Evolutionary conservation across 2,888 invertebrate genomes (phyloP).

Genomic region (Molorchus minor): DNA sequence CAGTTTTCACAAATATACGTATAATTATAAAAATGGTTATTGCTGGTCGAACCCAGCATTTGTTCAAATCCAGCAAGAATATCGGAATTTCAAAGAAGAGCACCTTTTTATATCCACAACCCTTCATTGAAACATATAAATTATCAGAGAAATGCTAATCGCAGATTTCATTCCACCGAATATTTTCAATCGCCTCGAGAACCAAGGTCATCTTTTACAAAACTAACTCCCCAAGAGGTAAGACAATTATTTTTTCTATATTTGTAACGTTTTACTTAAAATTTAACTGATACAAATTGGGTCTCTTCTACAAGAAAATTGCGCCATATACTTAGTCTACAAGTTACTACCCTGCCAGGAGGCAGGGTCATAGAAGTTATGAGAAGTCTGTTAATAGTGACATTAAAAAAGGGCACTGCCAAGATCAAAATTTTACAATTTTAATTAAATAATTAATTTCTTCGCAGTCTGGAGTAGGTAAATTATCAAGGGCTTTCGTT

Average conservation of each 20-base stretch:
- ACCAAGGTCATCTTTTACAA: conserved; percentile 47
- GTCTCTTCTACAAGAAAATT: no score
- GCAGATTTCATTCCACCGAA: conserved; percentile 46
- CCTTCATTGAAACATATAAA: conserved; percentile 23
- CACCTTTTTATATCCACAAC: conserved; percentile 31
- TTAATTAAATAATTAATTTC: no score
- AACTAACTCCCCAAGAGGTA: conserved; percentile 60
- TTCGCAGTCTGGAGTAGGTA: no score
- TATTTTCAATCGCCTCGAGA: conserved; percentile 48
- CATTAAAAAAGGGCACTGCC: no score
- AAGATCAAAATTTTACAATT: no score
- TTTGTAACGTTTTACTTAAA: not conserved
- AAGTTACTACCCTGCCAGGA: no score
- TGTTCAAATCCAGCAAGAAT: conserved; percentile 49
- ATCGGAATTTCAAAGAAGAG: conserved; percentile 44
- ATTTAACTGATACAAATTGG: no score
- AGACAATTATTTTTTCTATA: conserved; percentile 26
- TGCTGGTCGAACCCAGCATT: conserved; percentile 48
- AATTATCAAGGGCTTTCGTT: no score
- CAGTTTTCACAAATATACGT: no score
- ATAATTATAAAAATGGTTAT: conserved; percentile 50
- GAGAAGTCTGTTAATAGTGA: no score
- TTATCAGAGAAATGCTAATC: conserved; percentile 20
- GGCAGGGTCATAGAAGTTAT: no score
- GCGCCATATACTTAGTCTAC: no score